These are phyloP conservation scores for Oedothorax gibbosus DNA, from an alignment of 1,140 invertebrate species.

Conservation along the genomic window DNA sequence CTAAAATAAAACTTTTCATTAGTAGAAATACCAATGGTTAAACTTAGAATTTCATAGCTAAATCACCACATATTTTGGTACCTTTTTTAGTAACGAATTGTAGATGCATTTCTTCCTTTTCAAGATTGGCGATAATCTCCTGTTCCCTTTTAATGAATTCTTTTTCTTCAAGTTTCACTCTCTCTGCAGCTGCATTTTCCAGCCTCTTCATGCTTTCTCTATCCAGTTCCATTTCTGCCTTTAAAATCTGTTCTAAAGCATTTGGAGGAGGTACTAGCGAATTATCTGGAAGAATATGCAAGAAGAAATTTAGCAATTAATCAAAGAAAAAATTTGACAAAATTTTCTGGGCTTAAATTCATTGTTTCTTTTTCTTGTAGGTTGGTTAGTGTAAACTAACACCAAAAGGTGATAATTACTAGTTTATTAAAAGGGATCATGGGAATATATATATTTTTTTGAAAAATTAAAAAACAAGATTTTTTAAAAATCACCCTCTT, in stretches of 20 bases:
- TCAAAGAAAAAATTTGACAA: neutral
- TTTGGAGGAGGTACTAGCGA: constrained; percentile 77
- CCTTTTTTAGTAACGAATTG: constrained; percentile 18
- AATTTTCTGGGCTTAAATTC: too few species aligned
- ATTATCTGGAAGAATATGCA: constrained; percentile 25
- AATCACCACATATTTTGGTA: neutral
- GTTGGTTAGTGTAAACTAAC: too few species aligned
- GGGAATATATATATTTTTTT: neutral
- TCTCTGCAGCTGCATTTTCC: constrained; percentile 27
- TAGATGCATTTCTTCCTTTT: constrained; percentile 72
- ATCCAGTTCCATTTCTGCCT: constrained; percentile 80
- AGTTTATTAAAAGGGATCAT: too few species aligned
- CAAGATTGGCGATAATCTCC: constrained; percentile 79
- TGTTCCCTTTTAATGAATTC: constrained; percentile 79
- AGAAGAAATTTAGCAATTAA: neutral
- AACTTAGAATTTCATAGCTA: neutral
- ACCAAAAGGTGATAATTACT: too few species aligned
- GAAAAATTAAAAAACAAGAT: too few species aligned
- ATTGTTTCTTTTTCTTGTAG: neutral
- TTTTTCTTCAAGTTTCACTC: constrained; percentile 67
- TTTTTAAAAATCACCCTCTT: too few species aligned
- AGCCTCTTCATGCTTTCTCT: constrained; percentile 35
- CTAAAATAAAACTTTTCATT: too few species aligned
- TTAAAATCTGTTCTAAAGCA: constrained; percentile 81
- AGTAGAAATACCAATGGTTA: neutral